These are phyloP conservation scores for Neolamprologus modestus DNA, from an alignment of 2,113 vertebrate genomes.

Conservation along the genomic window DNA sequence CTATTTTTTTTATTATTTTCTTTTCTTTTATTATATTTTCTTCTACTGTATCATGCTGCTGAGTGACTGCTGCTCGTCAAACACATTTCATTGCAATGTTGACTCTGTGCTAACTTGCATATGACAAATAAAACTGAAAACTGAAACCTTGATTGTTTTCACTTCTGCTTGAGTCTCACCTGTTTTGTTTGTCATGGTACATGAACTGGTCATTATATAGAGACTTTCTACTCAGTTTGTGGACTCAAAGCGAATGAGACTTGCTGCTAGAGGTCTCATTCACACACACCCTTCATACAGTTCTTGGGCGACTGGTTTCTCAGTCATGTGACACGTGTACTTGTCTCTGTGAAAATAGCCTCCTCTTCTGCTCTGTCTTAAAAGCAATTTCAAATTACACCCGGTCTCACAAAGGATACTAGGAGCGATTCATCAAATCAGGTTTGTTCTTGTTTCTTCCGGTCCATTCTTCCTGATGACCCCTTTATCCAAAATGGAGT, in stretches of 20 bases:
- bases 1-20: rapidly evolving
- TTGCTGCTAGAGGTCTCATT: neutral
- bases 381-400: rapidly evolving
- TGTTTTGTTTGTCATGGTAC: neutral
- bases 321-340: neutral
- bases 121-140: no score
- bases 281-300: neutral
- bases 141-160: neutral
- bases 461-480: neutral
- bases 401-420: rapidly evolving
- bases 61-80: no score
- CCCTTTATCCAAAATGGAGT: neutral
- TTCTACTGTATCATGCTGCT: rapidly evolving
- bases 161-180: neutral
- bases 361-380: rapidly evolving
- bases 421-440: neutral
- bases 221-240: rapidly evolving
- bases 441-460: neutral
- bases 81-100: no score
- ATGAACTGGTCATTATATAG: neutral
- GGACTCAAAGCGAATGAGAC: neutral
- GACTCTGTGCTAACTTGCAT: rapidly evolving
- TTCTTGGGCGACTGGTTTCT: neutral
- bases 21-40: rapidly evolving
- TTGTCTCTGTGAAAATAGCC: neutral